These are phyloP conservation scores for Odontamblyopus lacepedii DNA, from an alignment of 2,797 vertebrate genomes.

Conservation along the genomic window DNA sequence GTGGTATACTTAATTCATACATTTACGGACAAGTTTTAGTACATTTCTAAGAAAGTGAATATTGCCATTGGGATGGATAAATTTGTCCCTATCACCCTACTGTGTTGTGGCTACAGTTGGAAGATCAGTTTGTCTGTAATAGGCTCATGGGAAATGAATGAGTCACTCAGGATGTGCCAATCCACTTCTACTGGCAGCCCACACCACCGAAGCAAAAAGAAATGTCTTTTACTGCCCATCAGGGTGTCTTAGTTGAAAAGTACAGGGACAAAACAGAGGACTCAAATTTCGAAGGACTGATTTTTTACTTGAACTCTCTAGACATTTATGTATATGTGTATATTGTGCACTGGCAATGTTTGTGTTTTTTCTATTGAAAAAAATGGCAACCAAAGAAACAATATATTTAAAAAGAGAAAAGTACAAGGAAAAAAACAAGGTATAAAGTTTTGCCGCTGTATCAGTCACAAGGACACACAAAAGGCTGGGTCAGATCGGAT, in stretches of 20 bases:
- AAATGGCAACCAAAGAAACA: no score
- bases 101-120: not conserved
- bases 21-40: not conserved
- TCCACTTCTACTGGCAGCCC: slow-evolving; percentile 14
- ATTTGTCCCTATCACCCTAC: no score
- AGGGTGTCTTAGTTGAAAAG: slow-evolving; percentile 10
- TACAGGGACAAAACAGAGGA: not conserved
- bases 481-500: slow-evolving; percentile 27
- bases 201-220: not conserved
- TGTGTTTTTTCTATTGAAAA: no score
- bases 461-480: slow-evolving; percentile 25
- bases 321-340: no score
- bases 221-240: slow-evolving; percentile 24
- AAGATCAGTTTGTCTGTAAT: slow-evolving; percentile 16
- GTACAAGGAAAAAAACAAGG: not conserved
- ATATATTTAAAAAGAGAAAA: not conserved
- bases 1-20: no score
- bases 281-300: no score
- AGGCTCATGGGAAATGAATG: slow-evolving; percentile 35
- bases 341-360: no score
- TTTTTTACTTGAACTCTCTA: no score
- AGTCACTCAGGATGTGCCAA: slow-evolving; percentile 42
- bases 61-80: not conserved
- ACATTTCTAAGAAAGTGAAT: not conserved
- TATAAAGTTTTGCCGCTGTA: not conserved